These are phyloP conservation scores for Prochilodus magdalenae DNA, from an alignment of 2,113 vertebrate species.

Conservation along the genomic window DNA sequence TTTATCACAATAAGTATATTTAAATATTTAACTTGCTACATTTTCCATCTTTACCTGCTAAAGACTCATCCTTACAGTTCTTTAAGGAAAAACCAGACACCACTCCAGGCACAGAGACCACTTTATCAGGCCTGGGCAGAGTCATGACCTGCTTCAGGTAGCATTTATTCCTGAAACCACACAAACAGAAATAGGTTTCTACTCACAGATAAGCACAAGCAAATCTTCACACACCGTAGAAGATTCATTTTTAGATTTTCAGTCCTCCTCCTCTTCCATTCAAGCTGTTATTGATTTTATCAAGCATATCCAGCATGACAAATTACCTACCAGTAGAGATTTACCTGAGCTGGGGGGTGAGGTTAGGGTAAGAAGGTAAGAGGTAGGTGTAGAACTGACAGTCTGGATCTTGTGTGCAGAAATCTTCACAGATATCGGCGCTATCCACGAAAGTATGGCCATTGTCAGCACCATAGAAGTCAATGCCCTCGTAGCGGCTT, in stretches of 20 bases:
- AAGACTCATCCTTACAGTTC: background rate
- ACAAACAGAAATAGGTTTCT: background rate
- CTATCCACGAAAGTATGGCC: background rate
- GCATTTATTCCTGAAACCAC: constrained; percentile 61
- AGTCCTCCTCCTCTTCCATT: too few relatives aligned
- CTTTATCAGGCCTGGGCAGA: constrained; percentile 58
- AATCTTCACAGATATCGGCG: constrained; percentile 25
- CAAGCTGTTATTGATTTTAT: too few relatives aligned
- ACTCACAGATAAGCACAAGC: too few relatives aligned
- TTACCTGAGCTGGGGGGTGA: too few relatives aligned
- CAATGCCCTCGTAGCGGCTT: background rate
- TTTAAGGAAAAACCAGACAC: constrained; percentile 64
- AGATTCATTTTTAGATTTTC: too few relatives aligned
- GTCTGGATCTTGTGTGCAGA: constrained; percentile 40
- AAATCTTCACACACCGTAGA: too few relatives aligned
- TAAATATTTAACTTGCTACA: too few relatives aligned
- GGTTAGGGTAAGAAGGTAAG: background rate
- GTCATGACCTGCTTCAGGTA: constrained; percentile 66
- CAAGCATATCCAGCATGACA: too few relatives aligned
- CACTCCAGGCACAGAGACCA: constrained; percentile 32
- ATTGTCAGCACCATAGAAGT: constrained; percentile 8
- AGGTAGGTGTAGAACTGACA: constrained; percentile 53
- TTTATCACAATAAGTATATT: too few relatives aligned
- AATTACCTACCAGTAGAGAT: too few relatives aligned
- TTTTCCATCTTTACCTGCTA: background rate